phyloP scores from a whole-genome alignment of 2,888 invertebrate species.

The Pterostichus niger region DNA sequence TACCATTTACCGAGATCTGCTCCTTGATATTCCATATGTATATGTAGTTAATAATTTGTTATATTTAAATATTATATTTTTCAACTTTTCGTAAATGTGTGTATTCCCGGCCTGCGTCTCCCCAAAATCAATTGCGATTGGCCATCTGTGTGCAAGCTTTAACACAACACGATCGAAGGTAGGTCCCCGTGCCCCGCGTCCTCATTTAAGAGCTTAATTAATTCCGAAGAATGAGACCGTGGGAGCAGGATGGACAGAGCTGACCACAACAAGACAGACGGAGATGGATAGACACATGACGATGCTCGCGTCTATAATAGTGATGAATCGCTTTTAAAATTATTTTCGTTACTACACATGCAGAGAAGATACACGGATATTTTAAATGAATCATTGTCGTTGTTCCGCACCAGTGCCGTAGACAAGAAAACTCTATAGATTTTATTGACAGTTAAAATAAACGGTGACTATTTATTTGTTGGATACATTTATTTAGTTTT shows the following conservation, averaged over 20 bases:
- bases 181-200: constrained; percentile 24
- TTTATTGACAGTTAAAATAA: no score
- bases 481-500: no score
- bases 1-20: no score
- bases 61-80: background rate
- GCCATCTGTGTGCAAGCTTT: constrained; percentile 44
- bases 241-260: constrained; percentile 10
- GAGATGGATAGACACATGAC: constrained; percentile 25
- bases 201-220: constrained; percentile 61
- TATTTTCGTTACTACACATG: constrained; percentile 50
- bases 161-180: constrained; percentile 19
- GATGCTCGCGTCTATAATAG: constrained; percentile 29
- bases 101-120: background rate
- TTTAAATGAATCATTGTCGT: constrained; percentile 38
- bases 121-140: constrained; percentile 37
- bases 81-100: background rate
- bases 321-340: constrained; percentile 62
- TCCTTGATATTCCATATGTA: no score
- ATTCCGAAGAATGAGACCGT: constrained; percentile 53
- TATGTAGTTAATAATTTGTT: background rate
- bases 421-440: background rate
- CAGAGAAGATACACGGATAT: constrained; percentile 8
- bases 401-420: constrained; percentile 3
- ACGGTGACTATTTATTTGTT: no score
- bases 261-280: background rate